These are phyloP conservation scores for Eupithecia subumbrata DNA, from an alignment of 2,888 invertebrate genomes.

Conservation along the genomic window DNA sequence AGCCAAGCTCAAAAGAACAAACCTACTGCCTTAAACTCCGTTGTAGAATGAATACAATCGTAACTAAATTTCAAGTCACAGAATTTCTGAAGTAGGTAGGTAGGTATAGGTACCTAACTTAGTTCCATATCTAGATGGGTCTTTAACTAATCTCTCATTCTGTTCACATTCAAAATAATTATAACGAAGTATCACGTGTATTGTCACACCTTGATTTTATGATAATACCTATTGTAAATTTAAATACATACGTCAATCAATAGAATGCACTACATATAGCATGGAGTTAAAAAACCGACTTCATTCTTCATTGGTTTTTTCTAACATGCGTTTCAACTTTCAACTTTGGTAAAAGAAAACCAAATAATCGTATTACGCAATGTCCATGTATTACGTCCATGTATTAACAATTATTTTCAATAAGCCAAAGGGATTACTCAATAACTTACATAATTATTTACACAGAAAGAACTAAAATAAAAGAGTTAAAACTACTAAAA, in stretches of 20 bases:
- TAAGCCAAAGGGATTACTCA: neutral
- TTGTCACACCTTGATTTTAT: neutral
- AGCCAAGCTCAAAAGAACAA: neutral
- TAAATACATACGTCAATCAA: neutral
- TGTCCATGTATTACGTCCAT: neutral
- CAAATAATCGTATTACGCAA: neutral
- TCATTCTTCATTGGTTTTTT: neutral
- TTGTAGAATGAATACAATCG: neutral
- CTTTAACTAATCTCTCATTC: neutral
- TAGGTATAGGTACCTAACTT: neutral
- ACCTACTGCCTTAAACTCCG: neutral
- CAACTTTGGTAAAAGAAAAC: neutral
- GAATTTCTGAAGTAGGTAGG: neutral
- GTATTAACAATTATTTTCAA: neutral
- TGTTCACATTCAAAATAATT: neutral
- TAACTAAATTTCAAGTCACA: neutral
- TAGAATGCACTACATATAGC: neutral
- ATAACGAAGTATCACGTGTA: slow-evolving; percentile 6
- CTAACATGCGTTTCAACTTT: neutral
- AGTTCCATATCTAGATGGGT: neutral
- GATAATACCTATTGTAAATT: neutral
- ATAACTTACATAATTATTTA: neutral
- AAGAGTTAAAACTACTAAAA: no score
- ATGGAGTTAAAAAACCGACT: neutral
- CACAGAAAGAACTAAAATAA: neutral